These are phyloP conservation scores for Aradus depressus DNA, from an alignment of 2,888 invertebrate genomes.

Conservation along the genomic window DNA sequence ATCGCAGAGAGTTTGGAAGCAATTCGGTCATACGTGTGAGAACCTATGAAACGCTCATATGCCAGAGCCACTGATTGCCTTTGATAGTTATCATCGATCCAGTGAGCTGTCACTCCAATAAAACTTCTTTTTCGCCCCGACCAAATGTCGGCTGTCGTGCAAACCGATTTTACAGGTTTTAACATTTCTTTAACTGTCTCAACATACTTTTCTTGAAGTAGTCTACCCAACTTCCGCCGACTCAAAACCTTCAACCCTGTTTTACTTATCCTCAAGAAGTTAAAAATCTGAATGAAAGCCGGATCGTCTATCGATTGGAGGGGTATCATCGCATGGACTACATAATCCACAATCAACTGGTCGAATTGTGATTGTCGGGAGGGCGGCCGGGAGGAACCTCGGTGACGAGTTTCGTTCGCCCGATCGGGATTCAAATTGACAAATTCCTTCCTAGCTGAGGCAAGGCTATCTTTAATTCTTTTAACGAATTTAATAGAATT, in stretches of 20 bases:
- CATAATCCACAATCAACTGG: neutral
- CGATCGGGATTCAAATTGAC: conserved; percentile 1
- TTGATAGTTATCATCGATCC: conserved; percentile 9
- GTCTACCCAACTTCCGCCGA: neutral
- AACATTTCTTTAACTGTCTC: conserved; percentile 1
- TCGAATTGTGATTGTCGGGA: conserved; percentile 13
- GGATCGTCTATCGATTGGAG: conserved; percentile 10
- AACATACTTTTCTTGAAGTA: neutral
- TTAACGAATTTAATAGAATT: too few relatives aligned
- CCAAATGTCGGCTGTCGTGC: conserved; percentile 18
- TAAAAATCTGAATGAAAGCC: conserved; percentile 11
- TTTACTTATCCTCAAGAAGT: too few relatives aligned
- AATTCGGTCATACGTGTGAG: conserved; percentile 8
- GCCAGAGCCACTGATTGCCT: too few relatives aligned
- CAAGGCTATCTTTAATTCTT: conserved; percentile 4
- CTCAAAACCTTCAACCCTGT: conserved; percentile 10
- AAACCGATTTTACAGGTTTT: conserved; percentile 1
- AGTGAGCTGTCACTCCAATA: conserved; percentile 18
- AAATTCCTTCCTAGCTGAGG: neutral
- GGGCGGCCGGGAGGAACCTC: too few relatives aligned
- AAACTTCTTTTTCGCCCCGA: conserved; percentile 15
- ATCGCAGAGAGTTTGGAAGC: neutral
- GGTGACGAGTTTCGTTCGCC: too few relatives aligned
- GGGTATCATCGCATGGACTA: conserved; percentile 6
- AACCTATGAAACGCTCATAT: conserved; percentile 9